Evolutionary conservation across 2,113 vertebrate genomes (phyloP).

Genomic region (Austrofundulus limnaeus): DNA sequence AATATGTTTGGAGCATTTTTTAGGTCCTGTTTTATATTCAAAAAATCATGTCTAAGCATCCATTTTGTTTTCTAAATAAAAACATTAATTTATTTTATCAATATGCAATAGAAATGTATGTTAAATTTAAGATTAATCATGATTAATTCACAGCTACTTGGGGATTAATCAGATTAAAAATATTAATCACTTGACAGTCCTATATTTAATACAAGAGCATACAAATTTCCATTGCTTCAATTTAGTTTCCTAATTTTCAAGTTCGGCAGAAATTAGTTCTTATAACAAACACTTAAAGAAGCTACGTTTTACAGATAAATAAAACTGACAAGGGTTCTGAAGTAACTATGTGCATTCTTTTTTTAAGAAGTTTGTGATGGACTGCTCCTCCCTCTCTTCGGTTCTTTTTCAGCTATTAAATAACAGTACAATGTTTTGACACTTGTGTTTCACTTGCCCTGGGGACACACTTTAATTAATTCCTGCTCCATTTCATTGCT

Average conservation of each 20-base stretch:
- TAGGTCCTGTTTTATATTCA: no score
- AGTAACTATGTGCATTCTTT: not conserved
- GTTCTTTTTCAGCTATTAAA: not conserved
- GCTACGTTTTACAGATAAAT: constrained; percentile 2
- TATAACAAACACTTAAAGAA: constrained; percentile 2
- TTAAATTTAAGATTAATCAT: no score
- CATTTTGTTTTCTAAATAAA: no score
- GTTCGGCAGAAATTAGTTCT: not conserved
- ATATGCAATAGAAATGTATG: no score
- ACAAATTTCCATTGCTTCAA: not conserved
- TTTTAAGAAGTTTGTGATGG: not conserved
- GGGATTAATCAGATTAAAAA: no score
- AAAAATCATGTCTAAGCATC: no score
- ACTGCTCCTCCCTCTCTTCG: not conserved
- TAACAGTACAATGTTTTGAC: not conserved
- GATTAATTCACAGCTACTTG: no score
- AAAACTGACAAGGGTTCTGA: constrained; percentile 10
- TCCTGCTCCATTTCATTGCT: not conserved
- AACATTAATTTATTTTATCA: no score
- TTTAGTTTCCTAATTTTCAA: constrained; percentile 1
- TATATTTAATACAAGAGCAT: not conserved
- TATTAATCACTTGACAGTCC: no score
- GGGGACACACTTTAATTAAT: not conserved
- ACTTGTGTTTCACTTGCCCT: constrained; percentile 1
- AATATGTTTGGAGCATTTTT: no score